Base-by-base conservation (phyloP, 2,888 invertebrate species). In the Entomobrya proxima region DNA sequence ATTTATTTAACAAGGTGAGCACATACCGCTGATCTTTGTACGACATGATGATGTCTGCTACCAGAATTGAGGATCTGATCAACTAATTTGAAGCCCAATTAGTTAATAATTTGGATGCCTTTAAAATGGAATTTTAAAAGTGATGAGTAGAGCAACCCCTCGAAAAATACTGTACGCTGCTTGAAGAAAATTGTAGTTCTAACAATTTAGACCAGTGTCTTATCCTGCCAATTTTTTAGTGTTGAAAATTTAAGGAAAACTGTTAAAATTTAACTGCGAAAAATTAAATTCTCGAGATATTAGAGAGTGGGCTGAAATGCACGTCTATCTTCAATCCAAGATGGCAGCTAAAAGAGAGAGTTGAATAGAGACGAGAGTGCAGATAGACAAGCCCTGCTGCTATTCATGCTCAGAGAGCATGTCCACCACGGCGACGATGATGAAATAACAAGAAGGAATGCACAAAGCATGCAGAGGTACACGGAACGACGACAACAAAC, bases 11-110 rank as follows among this genome's bases (percentile, higher is more conserved):
- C 83, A 88, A 87, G 75, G 64, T 80, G 74, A 87, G 55, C 67
- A 88, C 88, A 80, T 88, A 88, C 88, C 88, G 87, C 85, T 88
- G 87, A 75, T 88, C 87, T 86, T 86, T 87, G 86, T 86, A 88
- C 76, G 88, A 88, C 88, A 88, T 87, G 81, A 58, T 87, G 83
- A 37, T 11, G 50, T 24, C 82, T 75, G 30, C 15, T 32, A n/a
- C 5, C n/a, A n/a, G n/a, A n/a, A n/a, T n/a, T 61, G 30, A 30
- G 30, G 6, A 11, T 61, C 11, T 3, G 1, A 5, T 21, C 5
- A 11, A 52, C 21, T 21, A 21, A 11, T 24, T n/a, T n/a, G 52
- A 24, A 11, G 4, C 5, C 21, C 52, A 52, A 52, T 7, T 11
- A 52, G 18, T 52, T 21, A 21, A 52, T 21, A n/a, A n/a, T n/a